Evolutionary conservation across 2,113 vertebrate species (phyloP).

Genomic region (Protobothrops flavoviridis): DNA sequence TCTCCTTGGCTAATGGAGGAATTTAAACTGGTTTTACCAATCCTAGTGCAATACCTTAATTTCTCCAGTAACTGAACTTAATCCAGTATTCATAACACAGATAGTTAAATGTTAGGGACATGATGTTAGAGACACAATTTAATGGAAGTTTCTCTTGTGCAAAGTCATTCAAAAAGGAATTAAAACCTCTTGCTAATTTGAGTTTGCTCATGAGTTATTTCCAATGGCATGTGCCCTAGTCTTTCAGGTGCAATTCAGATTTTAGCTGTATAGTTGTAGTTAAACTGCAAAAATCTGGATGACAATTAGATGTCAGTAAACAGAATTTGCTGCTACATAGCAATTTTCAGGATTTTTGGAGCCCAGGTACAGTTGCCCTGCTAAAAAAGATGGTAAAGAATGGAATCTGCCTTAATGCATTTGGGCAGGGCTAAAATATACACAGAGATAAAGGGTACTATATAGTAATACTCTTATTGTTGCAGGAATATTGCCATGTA

Average conservation of each 20-base stretch:
- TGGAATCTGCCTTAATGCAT: not conserved
- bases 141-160: not conserved
- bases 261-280: not conserved
- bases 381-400: not conserved
- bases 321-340: not conserved
- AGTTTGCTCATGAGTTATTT: not conserved
- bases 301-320: not conserved
- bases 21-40: no score
- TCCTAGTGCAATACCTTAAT: not conserved
- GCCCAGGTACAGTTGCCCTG: not conserved
- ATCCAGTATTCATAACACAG: not conserved
- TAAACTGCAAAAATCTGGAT: not conserved
- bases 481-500: not conserved
- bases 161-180: not conserved
- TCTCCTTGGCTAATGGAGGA: no score
- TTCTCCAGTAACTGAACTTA: not conserved
- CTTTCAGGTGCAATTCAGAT: not conserved
- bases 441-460: not conserved
- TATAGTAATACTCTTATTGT: not conserved
- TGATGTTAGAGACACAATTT: not conserved
- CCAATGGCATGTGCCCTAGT: not conserved
- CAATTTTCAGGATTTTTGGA: not conserved
- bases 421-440: conserved; percentile 12
- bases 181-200: not conserved
- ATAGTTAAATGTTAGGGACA: not conserved